phyloP scores from a whole-genome alignment of 2,113 vertebrate genomes.

The Phalacrocorax carbo region DNA sequence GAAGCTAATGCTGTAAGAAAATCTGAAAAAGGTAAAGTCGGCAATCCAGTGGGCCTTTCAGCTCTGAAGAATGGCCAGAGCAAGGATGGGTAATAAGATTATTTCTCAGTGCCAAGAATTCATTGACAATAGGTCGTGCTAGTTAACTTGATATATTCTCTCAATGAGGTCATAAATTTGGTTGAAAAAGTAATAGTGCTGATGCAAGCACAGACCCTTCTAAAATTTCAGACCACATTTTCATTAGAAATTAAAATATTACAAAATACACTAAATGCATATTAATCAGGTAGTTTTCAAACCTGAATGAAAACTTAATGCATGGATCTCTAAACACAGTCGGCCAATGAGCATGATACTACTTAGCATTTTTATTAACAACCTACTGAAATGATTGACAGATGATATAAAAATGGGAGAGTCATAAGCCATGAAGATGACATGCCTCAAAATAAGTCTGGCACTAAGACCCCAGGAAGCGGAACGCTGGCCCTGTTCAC shows the following conservation, averaged over 20 bases:
- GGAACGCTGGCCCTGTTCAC: rapidly evolving
- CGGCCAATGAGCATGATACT: neutral
- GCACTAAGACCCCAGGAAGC: neutral
- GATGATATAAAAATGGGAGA: neutral
- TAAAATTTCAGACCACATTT: neutral
- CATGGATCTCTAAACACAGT: rapidly evolving
- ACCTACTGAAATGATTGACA: neutral
- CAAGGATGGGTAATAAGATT: neutral
- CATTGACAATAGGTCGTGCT: neutral
- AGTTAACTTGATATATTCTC: neutral
- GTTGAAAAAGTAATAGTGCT: neutral
- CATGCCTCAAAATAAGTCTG: neutral
- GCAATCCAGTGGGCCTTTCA: neutral
- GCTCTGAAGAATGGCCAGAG: neutral
- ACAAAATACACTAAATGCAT: neutral
- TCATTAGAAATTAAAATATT: neutral
- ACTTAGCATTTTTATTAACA: neutral
- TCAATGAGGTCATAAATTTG: neutral
- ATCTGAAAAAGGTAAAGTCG: neutral
- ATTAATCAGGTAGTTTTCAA: neutral
- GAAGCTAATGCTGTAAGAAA: neutral
- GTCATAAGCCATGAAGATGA: neutral
- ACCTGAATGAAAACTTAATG: neutral
- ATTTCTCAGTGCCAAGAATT: neutral
- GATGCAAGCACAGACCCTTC: neutral